Conservation (phyloP, 2,888 invertebrate species). For the Callyntrura guangdongensis region DNA sequence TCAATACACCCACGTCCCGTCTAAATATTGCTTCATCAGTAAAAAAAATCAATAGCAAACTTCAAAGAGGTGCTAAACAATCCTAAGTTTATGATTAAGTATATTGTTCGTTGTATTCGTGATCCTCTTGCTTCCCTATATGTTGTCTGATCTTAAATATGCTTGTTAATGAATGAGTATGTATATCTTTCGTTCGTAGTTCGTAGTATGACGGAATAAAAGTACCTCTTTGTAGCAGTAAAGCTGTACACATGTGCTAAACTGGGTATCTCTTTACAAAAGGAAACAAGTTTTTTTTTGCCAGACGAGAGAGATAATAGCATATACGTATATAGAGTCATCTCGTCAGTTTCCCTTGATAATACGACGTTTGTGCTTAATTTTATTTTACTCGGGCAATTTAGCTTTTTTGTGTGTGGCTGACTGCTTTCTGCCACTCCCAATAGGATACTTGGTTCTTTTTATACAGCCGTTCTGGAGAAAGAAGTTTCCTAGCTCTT, state of each 20-base stretch:
- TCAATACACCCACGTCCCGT: not conserved
- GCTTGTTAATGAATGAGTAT: not conserved
- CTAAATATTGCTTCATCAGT: not conserved
- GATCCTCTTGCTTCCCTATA: not conserved
- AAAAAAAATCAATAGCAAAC: not conserved
- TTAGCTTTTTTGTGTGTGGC: slow-evolving; percentile 40
- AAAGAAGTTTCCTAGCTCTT: not conserved
- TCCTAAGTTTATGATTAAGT: slow-evolving; percentile 25
- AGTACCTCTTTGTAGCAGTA: not conserved
- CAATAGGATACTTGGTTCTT: not conserved
- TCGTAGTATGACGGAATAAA: too few species aligned
- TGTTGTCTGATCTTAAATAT: not conserved
- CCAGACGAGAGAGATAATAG: slow-evolving; percentile 52
- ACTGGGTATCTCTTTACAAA: too few species aligned
- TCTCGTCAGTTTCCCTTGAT: slow-evolving; percentile 24
- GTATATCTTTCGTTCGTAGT: too few species aligned
- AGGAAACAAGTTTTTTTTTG: slow-evolving; percentile 55
- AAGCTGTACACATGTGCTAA: not conserved
- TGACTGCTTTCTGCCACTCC: not conserved
- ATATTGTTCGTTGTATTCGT: slow-evolving; percentile 26
- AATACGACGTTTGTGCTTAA: slow-evolving; percentile 51
- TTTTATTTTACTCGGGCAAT: slow-evolving; percentile 61
- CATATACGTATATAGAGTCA: too few species aligned
- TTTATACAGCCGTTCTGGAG: not conserved
- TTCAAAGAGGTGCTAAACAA: slow-evolving; percentile 1